Conservation (phyloP, 2,888 invertebrate genomes). For the Gymnosoma rotundatum region DNA sequence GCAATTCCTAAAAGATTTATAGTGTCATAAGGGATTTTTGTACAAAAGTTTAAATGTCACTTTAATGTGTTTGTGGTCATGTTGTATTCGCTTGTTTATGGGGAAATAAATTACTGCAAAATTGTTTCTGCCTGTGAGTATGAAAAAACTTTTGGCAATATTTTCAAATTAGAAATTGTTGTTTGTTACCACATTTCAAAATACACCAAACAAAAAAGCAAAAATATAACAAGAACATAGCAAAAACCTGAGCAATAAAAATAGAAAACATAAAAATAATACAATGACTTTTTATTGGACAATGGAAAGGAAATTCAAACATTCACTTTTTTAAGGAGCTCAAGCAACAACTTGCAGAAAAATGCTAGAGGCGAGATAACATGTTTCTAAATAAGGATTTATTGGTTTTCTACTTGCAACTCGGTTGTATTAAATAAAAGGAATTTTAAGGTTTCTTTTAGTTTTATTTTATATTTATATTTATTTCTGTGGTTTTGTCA, state of each 20-base stretch:
- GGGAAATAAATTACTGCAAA: not conserved
- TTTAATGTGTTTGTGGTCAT: conserved; percentile 8
- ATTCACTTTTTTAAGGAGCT: not conserved
- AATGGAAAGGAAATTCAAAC: too few species aligned
- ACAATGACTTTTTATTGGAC: not conserved
- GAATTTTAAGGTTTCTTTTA: too few species aligned
- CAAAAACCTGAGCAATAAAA: not conserved
- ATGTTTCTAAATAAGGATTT: not conserved
- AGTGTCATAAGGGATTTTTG: not conserved
- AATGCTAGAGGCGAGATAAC: not conserved
- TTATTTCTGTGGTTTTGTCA: too few species aligned
- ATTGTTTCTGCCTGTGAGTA: not conserved
- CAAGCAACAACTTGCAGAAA: not conserved
- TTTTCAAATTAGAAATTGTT: conserved; percentile 5
- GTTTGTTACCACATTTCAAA: not conserved
- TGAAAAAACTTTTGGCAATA: not conserved
- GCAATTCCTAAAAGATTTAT: not conserved
- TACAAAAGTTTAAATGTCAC: not conserved
- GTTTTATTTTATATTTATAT: too few species aligned
- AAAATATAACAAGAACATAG: not conserved
- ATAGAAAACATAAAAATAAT: not conserved
- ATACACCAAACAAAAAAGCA: not conserved
- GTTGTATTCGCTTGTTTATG: conserved; percentile 24
- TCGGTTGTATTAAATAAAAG: too few species aligned
- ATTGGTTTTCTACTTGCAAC: not conserved